Percentiles rank a stretch among this genome's conserved stretches.
Evolutionary conservation across 2,888 invertebrate species (phyloP).

Genomic region (Agrypnus murinus): DNA sequence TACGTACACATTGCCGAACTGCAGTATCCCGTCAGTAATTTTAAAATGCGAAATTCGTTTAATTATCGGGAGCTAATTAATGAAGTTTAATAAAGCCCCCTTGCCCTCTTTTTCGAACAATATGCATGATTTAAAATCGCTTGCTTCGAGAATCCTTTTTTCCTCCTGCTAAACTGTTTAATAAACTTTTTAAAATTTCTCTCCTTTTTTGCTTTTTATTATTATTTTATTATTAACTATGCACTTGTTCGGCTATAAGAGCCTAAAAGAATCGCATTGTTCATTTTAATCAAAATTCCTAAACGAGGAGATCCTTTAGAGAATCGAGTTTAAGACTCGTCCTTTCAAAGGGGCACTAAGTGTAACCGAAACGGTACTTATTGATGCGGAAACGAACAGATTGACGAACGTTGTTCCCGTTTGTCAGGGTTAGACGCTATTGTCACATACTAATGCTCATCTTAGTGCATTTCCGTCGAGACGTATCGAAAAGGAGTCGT

Average conservation of each 20-base stretch:
- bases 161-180: slow-evolving; percentile 6
- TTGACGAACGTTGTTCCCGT: slow-evolving; percentile 69
- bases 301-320: not conserved
- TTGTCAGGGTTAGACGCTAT: slow-evolving; percentile 66
- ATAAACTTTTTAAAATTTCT: not conserved
- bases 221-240: too few species aligned
- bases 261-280: too few species aligned
- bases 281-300: not conserved
- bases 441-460: slow-evolving; percentile 66
- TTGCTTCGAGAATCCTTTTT: slow-evolving; percentile 32
- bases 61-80: slow-evolving; percentile 63
- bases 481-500: slow-evolving; percentile 44
- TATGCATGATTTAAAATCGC: slow-evolving; percentile 57
- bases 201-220: too few species aligned
- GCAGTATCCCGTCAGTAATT: slow-evolving; percentile 53
- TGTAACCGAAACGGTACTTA: slow-evolving; percentile 61
- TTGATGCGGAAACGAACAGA: slow-evolving; percentile 69
- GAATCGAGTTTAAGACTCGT: slow-evolving; percentile 5
- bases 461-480: slow-evolving; percentile 57
- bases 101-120: slow-evolving; percentile 57
- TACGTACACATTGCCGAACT: slow-evolving; percentile 50
- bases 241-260: too few species aligned
- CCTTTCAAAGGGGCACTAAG: slow-evolving; percentile 44
- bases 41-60: slow-evolving; percentile 62
- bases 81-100: slow-evolving; percentile 50